These are phyloP conservation scores for Ciconia stormi DNA, from an alignment of 2,113 vertebrate genomes.

Conservation along the genomic window DNA sequence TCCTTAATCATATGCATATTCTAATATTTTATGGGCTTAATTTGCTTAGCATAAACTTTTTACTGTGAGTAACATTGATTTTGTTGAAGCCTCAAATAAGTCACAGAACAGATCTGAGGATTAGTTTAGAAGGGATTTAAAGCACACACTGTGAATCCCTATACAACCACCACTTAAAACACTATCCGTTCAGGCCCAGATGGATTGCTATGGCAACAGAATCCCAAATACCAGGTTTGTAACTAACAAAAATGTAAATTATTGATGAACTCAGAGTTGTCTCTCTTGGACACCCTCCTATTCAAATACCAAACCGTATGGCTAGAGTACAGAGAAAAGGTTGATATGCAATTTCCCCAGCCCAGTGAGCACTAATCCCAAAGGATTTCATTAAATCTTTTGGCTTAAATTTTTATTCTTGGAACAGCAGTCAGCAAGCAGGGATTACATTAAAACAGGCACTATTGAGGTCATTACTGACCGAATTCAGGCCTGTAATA, in stretches of 20 bases:
- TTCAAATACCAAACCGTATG: slow-evolving; percentile 40
- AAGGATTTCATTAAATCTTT: slow-evolving; percentile 73
- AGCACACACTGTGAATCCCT: slow-evolving; percentile 54
- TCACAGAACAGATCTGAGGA: slow-evolving; percentile 54
- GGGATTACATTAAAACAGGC: slow-evolving; percentile 63
- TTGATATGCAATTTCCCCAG: slow-evolving; percentile 60
- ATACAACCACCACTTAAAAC: slow-evolving; percentile 55
- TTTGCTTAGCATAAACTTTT: slow-evolving; percentile 50
- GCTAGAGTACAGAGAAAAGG: slow-evolving; percentile 43
- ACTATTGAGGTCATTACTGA: slow-evolving; percentile 63
- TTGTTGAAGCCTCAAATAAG: slow-evolving; percentile 38
- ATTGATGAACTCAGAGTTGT: slow-evolving; percentile 56
- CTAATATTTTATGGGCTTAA: slow-evolving; percentile 25
- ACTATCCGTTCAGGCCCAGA: slow-evolving; percentile 53
- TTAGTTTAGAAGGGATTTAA: slow-evolving; percentile 70
- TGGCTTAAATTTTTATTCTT: slow-evolving; percentile 75
- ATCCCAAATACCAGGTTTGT: slow-evolving; percentile 56
- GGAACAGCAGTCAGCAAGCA: slow-evolving; percentile 63
- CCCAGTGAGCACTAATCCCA: slow-evolving; percentile 66
- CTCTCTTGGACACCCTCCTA: slow-evolving; percentile 52
- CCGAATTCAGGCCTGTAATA: slow-evolving; percentile 39
- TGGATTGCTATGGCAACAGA: slow-evolving; percentile 67
- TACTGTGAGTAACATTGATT: slow-evolving; percentile 53
- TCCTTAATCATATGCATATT: slow-evolving; percentile 5
- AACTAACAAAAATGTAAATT: slow-evolving; percentile 73